phyloP scores from a whole-genome alignment of 2,888 invertebrate species.

The Dryocosmus kuriphilus region DNA sequence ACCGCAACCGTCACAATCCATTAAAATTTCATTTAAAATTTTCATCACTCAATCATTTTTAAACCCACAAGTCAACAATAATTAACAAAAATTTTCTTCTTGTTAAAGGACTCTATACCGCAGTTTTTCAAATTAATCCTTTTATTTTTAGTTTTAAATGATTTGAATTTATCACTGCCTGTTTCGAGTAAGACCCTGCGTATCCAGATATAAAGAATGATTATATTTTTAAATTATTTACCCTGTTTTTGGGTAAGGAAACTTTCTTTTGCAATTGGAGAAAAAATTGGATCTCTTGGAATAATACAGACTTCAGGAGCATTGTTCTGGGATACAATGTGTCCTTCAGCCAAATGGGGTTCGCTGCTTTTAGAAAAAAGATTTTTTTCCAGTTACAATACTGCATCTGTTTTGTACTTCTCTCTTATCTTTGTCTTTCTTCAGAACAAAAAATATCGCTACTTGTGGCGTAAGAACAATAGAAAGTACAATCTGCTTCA shows the following conservation, averaged over 20 bases:
- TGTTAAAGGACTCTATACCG: no score
- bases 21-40: not conserved
- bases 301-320: slow-evolving; percentile 30
- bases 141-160: no score
- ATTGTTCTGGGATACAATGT: slow-evolving; percentile 27
- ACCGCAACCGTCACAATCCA: not conserved
- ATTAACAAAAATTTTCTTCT: no score
- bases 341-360: slow-evolving; percentile 8
- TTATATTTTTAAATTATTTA: not conserved
- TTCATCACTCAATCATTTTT: no score
- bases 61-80: no score
- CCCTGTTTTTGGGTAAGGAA: not conserved
- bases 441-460: slow-evolving; percentile 50
- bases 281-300: not conserved
- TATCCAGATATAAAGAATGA: no score
- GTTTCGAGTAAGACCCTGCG: no score
- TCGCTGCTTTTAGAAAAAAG: not conserved
- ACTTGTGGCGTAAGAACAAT: slow-evolving; percentile 53
- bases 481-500: slow-evolving; percentile 55
- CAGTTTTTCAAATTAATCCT: no score
- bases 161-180: no score
- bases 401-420: slow-evolving; percentile 30
- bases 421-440: slow-evolving; percentile 42
- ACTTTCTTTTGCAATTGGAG: not conserved
- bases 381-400: slow-evolving; percentile 24